Evolutionary conservation across 2,797 vertebrate species (phyloP).

Genomic region (Botia almorhae): DNA sequence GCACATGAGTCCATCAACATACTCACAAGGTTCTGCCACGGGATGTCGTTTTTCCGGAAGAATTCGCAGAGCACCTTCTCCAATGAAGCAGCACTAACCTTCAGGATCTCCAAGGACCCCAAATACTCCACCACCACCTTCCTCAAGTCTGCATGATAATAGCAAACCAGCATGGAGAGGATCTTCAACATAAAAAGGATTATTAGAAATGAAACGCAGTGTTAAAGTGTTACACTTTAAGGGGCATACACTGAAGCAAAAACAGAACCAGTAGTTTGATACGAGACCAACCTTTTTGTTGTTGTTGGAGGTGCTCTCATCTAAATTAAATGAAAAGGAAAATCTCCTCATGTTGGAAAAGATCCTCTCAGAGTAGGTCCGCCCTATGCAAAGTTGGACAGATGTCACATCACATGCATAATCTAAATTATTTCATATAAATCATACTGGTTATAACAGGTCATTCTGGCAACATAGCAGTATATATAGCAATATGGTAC

Average conservation of each 20-base stretch:
- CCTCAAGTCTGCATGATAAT: too few species aligned
- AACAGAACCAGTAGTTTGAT: conserved; percentile 2
- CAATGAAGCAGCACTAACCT: background rate
- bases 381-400: conserved; percentile 13
- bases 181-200: background rate
- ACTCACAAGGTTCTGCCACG: conserved; percentile 39
- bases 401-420: conserved; percentile 14
- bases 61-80: conserved; percentile 22
- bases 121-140: conserved; percentile 26
- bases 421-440: conserved; percentile 9
- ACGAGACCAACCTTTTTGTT: conserved; percentile 46
- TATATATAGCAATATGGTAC: background rate
- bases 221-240: too few species aligned
- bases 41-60: conserved; percentile 8
- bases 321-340: conserved; percentile 39
- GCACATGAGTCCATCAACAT: too few species aligned
- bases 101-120: conserved; percentile 14
- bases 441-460: background rate
- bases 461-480: conserved; percentile 11
- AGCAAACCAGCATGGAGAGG: too few species aligned
- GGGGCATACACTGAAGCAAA: conserved; percentile 15
- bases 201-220: background rate
- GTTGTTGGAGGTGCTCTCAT: conserved; percentile 38
- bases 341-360: conserved; percentile 16
- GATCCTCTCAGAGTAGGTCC: conserved; percentile 27